These are phyloP conservation scores for Ahaetulla prasina DNA, from an alignment of 2,113 vertebrate species.

Conservation along the genomic window DNA sequence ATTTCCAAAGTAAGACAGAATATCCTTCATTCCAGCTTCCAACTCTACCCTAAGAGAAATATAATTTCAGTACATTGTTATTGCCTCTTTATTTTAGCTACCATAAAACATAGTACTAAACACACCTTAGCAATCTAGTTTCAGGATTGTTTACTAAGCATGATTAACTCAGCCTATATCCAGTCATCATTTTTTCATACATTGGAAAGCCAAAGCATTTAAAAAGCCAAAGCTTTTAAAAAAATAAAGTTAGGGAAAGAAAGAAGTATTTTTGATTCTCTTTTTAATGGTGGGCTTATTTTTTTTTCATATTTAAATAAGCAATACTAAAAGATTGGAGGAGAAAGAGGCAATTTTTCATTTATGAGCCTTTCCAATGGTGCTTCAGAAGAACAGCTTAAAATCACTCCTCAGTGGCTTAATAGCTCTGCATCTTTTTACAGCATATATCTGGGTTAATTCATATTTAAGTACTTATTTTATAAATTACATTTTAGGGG, in stretches of 20 bases:
- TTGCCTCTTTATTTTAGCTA: background rate
- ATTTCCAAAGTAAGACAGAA: background rate
- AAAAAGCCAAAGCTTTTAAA: background rate
- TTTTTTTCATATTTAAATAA: background rate
- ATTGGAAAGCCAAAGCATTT: background rate
- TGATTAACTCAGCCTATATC: background rate
- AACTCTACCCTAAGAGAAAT: background rate
- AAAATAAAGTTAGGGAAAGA: background rate
- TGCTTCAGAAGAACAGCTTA: background rate
- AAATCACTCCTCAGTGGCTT: background rate
- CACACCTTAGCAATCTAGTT: background rate
- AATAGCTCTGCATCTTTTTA: constrained; percentile 18
- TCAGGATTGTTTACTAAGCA: background rate
- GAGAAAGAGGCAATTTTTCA: background rate
- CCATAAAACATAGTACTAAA: background rate
- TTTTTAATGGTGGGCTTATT: background rate
- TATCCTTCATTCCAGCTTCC: background rate
- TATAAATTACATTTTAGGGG: constrained; percentile 56
- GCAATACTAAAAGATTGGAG: background rate
- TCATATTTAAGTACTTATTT: constrained; percentile 43
- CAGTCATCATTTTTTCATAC: background rate
- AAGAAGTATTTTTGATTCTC: background rate
- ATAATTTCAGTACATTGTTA: background rate
- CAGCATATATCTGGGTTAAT: constrained; percentile 38
- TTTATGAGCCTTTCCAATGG: constrained; percentile 23